Conservation (phyloP, 2,797 vertebrate genomes). For the Sciaenops ocellatus region DNA sequence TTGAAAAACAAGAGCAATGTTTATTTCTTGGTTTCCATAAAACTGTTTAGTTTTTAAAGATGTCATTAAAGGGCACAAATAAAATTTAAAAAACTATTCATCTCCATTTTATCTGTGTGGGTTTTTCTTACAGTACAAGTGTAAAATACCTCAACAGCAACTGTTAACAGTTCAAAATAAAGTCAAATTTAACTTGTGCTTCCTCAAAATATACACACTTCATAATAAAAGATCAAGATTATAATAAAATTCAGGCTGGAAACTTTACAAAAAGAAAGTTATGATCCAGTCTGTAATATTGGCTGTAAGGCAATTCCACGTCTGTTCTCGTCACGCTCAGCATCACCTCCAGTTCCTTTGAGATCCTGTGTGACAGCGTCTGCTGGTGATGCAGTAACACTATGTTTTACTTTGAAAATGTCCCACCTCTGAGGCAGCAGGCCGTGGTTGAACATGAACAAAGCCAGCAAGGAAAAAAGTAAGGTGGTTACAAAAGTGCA, state of each 20-base stretch:
- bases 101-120: not conserved
- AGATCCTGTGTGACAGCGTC: constrained; percentile 7
- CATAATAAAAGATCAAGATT: not conserved
- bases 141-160: not conserved
- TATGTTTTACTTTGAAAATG: constrained; percentile 55
- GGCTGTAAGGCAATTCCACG: constrained; percentile 38
- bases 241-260: not conserved
- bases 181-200: not conserved
- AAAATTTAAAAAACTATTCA: not conserved
- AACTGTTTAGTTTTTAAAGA: not conserved
- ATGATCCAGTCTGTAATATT: constrained; percentile 4
- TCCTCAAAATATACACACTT: not conserved
- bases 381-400: not conserved
- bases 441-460: constrained; percentile 50
- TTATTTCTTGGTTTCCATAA: not conserved
- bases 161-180: not conserved
- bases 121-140: not conserved
- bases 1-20: not conserved
- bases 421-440: constrained; percentile 67
- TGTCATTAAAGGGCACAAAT: not conserved
- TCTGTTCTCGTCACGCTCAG: constrained; percentile 19
- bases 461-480: constrained; percentile 39
- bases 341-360: constrained; percentile 9
- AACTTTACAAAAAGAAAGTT: not conserved
- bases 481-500: constrained; percentile 63